phyloP scores from a whole-genome alignment of 2,888 invertebrate genomes.

The Nomada hirtipes region DNA sequence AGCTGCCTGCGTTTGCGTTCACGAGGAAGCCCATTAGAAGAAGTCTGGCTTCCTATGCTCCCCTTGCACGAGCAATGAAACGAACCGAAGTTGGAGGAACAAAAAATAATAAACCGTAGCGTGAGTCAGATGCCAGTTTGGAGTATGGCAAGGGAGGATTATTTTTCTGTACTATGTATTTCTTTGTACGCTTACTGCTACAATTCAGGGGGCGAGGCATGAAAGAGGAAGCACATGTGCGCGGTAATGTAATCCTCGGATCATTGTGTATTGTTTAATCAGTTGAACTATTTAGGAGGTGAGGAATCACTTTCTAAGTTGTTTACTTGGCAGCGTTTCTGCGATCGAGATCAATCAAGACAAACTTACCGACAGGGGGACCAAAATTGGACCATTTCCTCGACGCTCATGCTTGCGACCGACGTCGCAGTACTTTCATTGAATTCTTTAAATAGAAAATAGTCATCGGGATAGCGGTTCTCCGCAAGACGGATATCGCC shows the following conservation, averaged over 20 bases:
- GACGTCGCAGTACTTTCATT: conserved; percentile 15
- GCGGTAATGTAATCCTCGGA: not conserved
- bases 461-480: not conserved
- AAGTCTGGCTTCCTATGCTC: conserved; percentile 20
- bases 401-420: not conserved
- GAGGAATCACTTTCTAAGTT: not conserved
- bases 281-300: not conserved
- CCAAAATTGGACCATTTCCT: not conserved
- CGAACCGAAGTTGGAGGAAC: not conserved
- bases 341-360: too few species aligned
- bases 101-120: conserved; percentile 19
- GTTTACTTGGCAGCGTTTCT: not conserved
- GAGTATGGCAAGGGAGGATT: conserved; percentile 16
- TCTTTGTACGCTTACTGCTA: conserved; percentile 30
- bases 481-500: conserved; percentile 5
- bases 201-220: conserved; percentile 19
- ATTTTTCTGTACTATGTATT: conserved; percentile 48
- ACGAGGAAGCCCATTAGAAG: not conserved
- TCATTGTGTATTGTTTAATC: not conserved
- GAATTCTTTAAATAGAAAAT: not conserved
- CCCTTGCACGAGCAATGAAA: not conserved
- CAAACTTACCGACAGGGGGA: not conserved
- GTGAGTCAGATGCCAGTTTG: conserved; percentile 47
- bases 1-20: not conserved
- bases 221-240: conserved; percentile 34